These are phyloP conservation scores for Pitta sordida DNA, from an alignment of 2,113 vertebrate genomes.

Conservation along the genomic window DNA sequence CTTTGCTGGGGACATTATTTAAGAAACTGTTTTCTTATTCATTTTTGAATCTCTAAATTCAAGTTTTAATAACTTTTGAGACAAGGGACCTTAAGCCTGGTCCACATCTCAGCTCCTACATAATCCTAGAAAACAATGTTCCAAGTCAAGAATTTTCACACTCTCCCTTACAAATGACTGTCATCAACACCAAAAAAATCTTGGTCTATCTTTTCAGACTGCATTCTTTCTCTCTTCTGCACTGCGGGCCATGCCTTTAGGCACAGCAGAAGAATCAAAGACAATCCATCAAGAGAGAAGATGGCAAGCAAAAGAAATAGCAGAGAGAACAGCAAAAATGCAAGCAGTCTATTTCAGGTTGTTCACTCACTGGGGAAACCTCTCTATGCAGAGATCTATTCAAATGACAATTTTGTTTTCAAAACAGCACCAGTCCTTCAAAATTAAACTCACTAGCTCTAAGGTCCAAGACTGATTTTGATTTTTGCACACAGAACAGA, in stretches of 20 bases:
- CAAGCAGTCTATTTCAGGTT: background rate
- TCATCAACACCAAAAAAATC: constrained; percentile 19
- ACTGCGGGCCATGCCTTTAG: constrained; percentile 46
- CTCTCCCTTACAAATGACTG: constrained; percentile 23
- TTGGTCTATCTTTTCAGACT: constrained; percentile 39
- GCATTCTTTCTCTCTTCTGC: constrained; percentile 29
- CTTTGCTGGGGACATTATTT: background rate
- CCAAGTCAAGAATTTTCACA: constrained; percentile 30
- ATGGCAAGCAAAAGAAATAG: constrained; percentile 20
- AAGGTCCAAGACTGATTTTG: background rate
- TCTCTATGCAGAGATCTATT: background rate
- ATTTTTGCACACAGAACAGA: background rate
- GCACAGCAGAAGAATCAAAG: constrained; percentile 40
- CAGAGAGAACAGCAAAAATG: constrained; percentile 49
- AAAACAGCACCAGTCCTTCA: background rate
- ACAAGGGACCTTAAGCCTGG: background rate
- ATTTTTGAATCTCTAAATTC: background rate
- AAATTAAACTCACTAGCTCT: background rate
- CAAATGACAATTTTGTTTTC: background rate
- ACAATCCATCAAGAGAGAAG: constrained; percentile 43
- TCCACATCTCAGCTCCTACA: background rate
- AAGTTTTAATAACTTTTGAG: background rate
- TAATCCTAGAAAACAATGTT: background rate
- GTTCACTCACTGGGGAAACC: constrained; percentile 2
- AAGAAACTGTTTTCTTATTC: background rate